Conservation (phyloP, 2,797 vertebrate species). For the Spinus olivaceus region DNA sequence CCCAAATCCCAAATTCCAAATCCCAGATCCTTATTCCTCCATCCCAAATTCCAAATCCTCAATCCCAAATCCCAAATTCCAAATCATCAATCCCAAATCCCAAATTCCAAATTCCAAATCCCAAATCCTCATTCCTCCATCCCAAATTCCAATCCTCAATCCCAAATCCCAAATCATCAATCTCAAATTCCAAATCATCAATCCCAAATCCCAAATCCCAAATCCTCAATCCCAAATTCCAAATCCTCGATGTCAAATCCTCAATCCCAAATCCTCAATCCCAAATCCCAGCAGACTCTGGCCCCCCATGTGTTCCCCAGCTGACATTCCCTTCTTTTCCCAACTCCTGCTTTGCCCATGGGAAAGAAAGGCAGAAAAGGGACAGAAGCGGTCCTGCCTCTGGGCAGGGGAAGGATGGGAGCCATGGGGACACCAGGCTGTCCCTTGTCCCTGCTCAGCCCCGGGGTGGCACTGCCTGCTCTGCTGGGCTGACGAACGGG, state of each 20-base stretch:
- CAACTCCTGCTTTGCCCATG: neutral
- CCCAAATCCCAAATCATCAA: no score
- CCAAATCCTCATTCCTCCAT: no score
- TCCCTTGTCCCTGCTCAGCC: neutral
- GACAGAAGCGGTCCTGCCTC: neutral
- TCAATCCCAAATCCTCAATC: neutral
- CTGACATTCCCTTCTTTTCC: neutral
- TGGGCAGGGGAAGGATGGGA: accelerated
- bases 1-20: no score
- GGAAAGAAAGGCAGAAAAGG: neutral
- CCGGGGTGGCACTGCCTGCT: accelerated
- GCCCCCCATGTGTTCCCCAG: accelerated
- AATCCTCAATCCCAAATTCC: no score
- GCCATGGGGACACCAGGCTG: accelerated
- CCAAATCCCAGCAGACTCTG: neutral
- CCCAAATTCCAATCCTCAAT: no score
- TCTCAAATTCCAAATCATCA: no score
- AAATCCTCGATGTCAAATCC: no score
- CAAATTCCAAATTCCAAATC: no score
- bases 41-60: no score
- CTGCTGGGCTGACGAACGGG: accelerated
- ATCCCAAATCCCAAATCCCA: no score
- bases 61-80: no score
- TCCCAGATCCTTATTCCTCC: neutral
- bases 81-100: no score